Evolutionary conservation across 2,113 vertebrate genomes (phyloP).

Genomic region (Echinops telfairi): DNA sequence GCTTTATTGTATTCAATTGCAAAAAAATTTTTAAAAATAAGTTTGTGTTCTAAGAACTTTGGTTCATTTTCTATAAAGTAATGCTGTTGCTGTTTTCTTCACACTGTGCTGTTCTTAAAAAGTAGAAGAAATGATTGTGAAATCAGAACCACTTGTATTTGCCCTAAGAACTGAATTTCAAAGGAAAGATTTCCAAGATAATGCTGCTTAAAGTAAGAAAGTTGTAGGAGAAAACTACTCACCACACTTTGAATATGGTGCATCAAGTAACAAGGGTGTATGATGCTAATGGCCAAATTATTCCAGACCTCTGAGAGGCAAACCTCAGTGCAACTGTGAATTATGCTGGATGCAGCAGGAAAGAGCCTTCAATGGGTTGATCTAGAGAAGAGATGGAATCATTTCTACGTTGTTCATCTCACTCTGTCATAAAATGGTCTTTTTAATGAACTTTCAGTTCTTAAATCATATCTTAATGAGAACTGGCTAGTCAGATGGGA

Average conservation of each 20-base stretch:
- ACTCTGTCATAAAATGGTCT: slow-evolving; percentile 81
- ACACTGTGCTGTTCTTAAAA: slow-evolving; percentile 45
- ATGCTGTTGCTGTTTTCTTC: background rate
- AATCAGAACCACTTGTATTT: slow-evolving; percentile 57
- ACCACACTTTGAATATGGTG: slow-evolving; percentile 39
- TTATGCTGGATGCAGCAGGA: slow-evolving; percentile 72
- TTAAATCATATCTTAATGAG: slow-evolving; percentile 84
- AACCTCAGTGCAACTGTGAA: slow-evolving; percentile 69
- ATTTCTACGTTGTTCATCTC: slow-evolving; percentile 70
- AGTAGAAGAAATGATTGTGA: slow-evolving; percentile 28
- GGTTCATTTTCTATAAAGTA: slow-evolving; percentile 32
- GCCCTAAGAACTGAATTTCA: slow-evolving; percentile 29
- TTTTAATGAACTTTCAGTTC: slow-evolving; percentile 84
- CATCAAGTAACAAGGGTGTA: slow-evolving; percentile 39
- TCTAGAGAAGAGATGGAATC: slow-evolving; percentile 75
- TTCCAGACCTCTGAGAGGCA: slow-evolving; percentile 68
- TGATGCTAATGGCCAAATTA: slow-evolving; percentile 75
- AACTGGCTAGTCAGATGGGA: slow-evolving; percentile 74
- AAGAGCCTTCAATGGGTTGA: slow-evolving; percentile 76
- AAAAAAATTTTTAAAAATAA: background rate
- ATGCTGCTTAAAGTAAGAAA: slow-evolving; percentile 52
- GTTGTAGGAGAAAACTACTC: slow-evolving; percentile 28
- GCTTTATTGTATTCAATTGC: slow-evolving; percentile 51
- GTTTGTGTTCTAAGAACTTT: background rate
- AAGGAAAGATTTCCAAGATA: slow-evolving; percentile 47